Evolutionary conservation across 2,113 vertebrate genomes (phyloP).

Genomic region (Myotis yumanensis): DNA sequence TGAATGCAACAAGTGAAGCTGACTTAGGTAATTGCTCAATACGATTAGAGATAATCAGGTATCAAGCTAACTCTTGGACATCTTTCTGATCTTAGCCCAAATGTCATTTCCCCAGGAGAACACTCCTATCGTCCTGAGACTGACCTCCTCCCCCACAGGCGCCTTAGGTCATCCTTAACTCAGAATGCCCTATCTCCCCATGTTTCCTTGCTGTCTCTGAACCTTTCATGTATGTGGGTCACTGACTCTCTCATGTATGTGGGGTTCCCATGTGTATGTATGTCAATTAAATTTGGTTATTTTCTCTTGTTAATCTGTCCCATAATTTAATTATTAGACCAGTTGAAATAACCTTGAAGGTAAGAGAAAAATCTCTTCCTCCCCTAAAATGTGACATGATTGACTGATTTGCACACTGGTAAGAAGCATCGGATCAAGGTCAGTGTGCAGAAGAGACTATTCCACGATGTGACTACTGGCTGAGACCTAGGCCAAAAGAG

Average conservation of each 20-base stretch:
- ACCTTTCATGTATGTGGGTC: not conserved
- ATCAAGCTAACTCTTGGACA: not conserved
- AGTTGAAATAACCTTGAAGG: not conserved
- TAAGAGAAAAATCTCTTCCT: not conserved
- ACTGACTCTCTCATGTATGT: not conserved
- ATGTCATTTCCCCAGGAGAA: not conserved
- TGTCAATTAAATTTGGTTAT: not conserved
- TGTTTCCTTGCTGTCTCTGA: not conserved
- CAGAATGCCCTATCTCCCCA: not conserved
- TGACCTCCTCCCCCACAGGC: not conserved
- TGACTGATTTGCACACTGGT: not conserved
- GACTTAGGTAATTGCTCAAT: not conserved
- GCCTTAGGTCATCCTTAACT: not conserved
- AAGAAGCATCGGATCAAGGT: not conserved
- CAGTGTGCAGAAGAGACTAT: not conserved
- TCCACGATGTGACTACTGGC: not conserved
- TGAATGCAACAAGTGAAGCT: not conserved
- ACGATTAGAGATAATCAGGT: not conserved
- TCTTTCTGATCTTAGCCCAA: not conserved
- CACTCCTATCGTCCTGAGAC: not conserved
- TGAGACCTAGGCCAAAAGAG: not conserved
- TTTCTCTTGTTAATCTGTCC: not conserved
- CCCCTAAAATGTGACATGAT: not conserved
- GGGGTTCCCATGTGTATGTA: not conserved
- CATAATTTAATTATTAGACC: not conserved